A percentile compares a stretch with the other conserved stretches of the same genome.
These are phyloP conservation scores for Caenorhabditis plicata DNA, from an alignment of 2,888 invertebrate species.

Conservation along the genomic window DNA sequence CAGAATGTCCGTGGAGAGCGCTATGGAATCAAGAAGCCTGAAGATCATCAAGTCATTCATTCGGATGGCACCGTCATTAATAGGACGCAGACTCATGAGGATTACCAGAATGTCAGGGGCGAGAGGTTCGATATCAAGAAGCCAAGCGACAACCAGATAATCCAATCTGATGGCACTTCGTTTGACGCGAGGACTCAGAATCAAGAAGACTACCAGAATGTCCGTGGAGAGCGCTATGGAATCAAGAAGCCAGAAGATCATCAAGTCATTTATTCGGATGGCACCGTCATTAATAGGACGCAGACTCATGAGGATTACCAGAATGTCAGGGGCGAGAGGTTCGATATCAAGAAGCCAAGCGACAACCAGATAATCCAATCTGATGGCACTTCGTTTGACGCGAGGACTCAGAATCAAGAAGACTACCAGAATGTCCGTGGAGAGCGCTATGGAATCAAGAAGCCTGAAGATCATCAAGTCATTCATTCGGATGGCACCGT, in stretches of 20 bases:
- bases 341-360: not conserved
- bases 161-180: not conserved
- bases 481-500: not conserved
- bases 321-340: not conserved
- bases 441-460: not conserved
- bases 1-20: slow-evolving; percentile 1
- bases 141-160: not conserved
- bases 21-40: not conserved
- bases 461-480: not conserved
- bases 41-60: not conserved
- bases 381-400: not conserved
- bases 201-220: slow-evolving; percentile 2
- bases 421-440: slow-evolving; percentile 2
- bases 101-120: not conserved
- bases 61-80: not conserved
- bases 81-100: slow-evolving; percentile 2
- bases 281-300: not conserved
- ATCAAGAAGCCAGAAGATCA: not conserved
- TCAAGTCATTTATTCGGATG: not conserved
- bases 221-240: slow-evolving; percentile 2
- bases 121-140: not conserved
- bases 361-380: not conserved
- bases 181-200: slow-evolving; percentile 1
- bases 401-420: slow-evolving; percentile 4
- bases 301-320: slow-evolving; percentile 4